Base-by-base conservation (phyloP, 1,140 invertebrate genomes). In the Agrypnia vestita region DNA sequence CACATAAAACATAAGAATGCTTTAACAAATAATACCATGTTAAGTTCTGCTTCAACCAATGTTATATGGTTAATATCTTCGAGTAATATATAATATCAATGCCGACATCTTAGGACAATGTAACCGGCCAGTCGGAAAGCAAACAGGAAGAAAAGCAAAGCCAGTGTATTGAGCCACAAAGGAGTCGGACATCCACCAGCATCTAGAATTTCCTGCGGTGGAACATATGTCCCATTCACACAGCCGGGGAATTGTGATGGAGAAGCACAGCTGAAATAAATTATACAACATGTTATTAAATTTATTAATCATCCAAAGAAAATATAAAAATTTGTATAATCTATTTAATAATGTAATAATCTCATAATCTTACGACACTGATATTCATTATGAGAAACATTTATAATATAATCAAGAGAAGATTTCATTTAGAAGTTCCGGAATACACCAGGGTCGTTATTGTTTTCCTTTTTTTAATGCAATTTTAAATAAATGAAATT, bases 71-170 rank as follows among this genome's bases (percentile, higher is more conserved):
- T 64, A 35, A 43, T 64, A 64, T 44, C 61, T 25, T 59, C 17
- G 25, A 69, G n/a, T 4, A 3, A 15, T 47, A 1, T 17, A 49
- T n/a, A 51, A 69, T 35, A 77, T 80, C 92, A 91, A 80, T 94
- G 91, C 84, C 94, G 90, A 85, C 93, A 95, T 80, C 95, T 91
- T 80, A 96, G 88, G 59, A 95, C 94, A 72, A 94, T 86, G 85
- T 96, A 96, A 64, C 95, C 95, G 55, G 95, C 89, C 35, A 93
- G 86, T 81, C 95, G 90, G 87, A 95, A 95, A 64, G 94, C 90
- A 76, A 95, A 84, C 62, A 96, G 90, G 87, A 95, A 96, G 76
- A 91, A 89, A 72, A 96, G 84, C 59, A 96, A 88, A n/a, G 95
- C 92, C 1, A 94, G 85, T 9, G 94, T 95, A 87, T 96, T 96